Evolutionary conservation across 2,797 vertebrate species (phyloP).

Genomic region (Petrocephalus schoutedeni): DNA sequence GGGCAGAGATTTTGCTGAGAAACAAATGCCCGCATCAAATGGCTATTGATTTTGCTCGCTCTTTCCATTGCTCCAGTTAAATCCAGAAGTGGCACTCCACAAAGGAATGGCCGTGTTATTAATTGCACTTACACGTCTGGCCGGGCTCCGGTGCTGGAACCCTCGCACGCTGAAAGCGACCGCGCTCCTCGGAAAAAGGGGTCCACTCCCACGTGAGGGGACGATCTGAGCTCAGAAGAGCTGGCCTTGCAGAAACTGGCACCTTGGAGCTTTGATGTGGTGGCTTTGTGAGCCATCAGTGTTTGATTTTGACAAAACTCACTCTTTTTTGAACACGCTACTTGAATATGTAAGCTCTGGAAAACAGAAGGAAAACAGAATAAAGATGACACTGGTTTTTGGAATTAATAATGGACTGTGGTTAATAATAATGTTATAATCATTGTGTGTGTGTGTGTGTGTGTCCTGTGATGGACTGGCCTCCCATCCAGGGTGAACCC

Average conservation of each 20-base stretch:
- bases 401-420: constrained; percentile 92
- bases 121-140: constrained; percentile 39
- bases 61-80: constrained; percentile 13
- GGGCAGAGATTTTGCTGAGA: constrained; percentile 37
- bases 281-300: constrained; percentile 38
- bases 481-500: background rate
- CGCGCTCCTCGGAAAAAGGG: constrained; percentile 37
- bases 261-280: constrained; percentile 28
- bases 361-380: constrained; percentile 56
- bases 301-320: constrained; percentile 55
- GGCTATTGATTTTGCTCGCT: constrained; percentile 56
- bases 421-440: constrained; percentile 61
- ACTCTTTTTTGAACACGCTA: constrained; percentile 7
- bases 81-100: constrained; percentile 32
- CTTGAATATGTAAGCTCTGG: constrained; percentile 19
- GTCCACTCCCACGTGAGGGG: constrained; percentile 38
- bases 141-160: constrained; percentile 36
- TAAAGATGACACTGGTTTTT: constrained; percentile 72
- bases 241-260: constrained; percentile 13
- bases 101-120: constrained; percentile 49
- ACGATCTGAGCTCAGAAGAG: constrained; percentile 32
- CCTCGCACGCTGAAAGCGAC: constrained; percentile 23
- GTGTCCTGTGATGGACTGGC: background rate
- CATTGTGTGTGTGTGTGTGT: background rate
- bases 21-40: constrained; percentile 57